Base-by-base conservation (phyloP, 1,140 invertebrate genomes). In the Listronotus oregonensis region DNA sequence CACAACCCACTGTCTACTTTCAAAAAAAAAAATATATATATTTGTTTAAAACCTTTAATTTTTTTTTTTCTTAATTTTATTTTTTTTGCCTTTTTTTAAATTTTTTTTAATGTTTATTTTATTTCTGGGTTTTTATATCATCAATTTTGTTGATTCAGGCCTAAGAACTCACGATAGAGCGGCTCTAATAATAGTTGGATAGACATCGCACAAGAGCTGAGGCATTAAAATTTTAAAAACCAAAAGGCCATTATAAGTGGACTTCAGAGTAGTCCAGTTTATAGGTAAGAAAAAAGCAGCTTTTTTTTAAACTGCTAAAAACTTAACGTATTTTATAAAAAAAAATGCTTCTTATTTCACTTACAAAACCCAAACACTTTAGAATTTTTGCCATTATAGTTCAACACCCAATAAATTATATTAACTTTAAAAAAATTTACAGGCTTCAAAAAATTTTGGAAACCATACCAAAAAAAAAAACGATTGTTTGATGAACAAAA, bases 161-260 rank as follows among this genome's bases (percentile, higher is more conserved):
- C 78, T 90, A 6, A 85, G 86, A 69, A 81, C 87, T 0, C 65
- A 82, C 64, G 90, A 95, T 44, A 84, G 97, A 49, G 92, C 95
- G 6, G 88, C 90, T 70, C 88, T 97, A 47, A 88, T 99, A 64
- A 86, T 90, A 63, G 95, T 64, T 99, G 97, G 97, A 96, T 99
- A 63, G 94, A 98, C 72, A 95, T 99, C 75, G 96, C 97, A 50
- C 95, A 98, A 83, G 96, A 99, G 81, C 80, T 99, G 61, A 84
- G 96, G 62, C 87, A 99, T 17, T 99, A 99, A 80, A 99, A 99
- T 78, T 99, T 99, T 77, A 98, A 96, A 10, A 98, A 96, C 12
- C 79, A 99, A 3, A 99, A 98, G 80, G 97, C 97, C 11, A 98
- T 99, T 17, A 92, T 99, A 55, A 97, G 95, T 14, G 95, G 94